Evolutionary conservation across 2,113 vertebrate genomes (phyloP).

Genomic region (Urocolius indicus): DNA sequence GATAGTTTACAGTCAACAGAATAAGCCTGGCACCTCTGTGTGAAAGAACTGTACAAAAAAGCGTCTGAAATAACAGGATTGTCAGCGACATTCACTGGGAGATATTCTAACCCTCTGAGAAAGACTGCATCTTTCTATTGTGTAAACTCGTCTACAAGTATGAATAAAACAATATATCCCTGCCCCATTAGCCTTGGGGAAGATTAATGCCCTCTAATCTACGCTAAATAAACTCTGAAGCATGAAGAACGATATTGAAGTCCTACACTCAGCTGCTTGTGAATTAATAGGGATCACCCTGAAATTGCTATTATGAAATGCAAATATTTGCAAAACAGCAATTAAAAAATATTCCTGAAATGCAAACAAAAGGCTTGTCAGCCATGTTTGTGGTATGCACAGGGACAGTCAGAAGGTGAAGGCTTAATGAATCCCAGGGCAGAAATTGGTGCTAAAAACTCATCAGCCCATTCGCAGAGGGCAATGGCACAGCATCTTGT

Average conservation of each 20-base stretch:
- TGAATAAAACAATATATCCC: conserved; percentile 40
- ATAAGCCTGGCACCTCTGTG: conserved; percentile 26
- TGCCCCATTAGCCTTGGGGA: conserved; percentile 42
- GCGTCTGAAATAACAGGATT: conserved; percentile 18
- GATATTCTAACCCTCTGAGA: neutral
- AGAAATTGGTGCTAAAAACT: conserved; percentile 1
- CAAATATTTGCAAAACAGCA: conserved; percentile 34
- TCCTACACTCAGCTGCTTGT: conserved; percentile 24
- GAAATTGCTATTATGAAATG: conserved; percentile 6
- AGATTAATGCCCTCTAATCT: conserved; percentile 63
- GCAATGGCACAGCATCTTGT: neutral
- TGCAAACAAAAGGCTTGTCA: neutral
- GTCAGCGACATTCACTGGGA: neutral
- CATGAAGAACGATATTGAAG: conserved; percentile 30
- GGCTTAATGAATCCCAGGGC: conserved; percentile 6
- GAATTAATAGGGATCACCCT: conserved; percentile 50
- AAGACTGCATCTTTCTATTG: conserved; percentile 17
- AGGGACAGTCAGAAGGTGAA: conserved; percentile 14
- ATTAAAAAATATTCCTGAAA: conserved; percentile 60
- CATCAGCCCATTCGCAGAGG: neutral
- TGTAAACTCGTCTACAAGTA: conserved; percentile 9
- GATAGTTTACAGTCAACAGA: neutral
- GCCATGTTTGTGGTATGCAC: neutral
- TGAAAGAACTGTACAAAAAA: conserved; percentile 52
- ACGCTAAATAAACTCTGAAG: conserved; percentile 15